Evolutionary conservation across 1,140 invertebrate genomes (phyloP).

Genomic region (Plutomurus gul): DNA sequence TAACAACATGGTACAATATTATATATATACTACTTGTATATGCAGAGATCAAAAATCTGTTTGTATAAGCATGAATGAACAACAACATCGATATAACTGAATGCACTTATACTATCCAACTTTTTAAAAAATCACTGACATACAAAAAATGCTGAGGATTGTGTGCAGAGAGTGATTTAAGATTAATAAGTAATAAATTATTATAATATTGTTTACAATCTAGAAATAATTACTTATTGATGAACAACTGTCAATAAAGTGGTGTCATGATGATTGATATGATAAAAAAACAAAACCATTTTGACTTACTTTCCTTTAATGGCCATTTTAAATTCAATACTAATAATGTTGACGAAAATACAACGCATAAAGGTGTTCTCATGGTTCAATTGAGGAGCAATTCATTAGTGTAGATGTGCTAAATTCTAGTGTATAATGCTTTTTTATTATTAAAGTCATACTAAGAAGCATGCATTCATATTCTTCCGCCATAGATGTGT

Average conservation of each 20-base stretch:
- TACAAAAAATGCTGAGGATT: constrained; percentile 34
- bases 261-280: constrained; percentile 43
- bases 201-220: constrained; percentile 33
- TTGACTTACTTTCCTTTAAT: not conserved
- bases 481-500: too few species aligned
- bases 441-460: too few species aligned
- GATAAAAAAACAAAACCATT: constrained; percentile 31
- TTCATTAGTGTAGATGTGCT: too few species aligned
- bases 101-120: not conserved
- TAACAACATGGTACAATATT: too few species aligned
- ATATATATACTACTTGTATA: not conserved
- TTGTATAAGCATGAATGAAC: not conserved
- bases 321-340: not conserved
- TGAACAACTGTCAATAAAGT: constrained; percentile 40
- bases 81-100: constrained; percentile 11
- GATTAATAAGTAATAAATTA: constrained; percentile 8
- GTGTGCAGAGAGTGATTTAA: constrained; percentile 30
- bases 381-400: not conserved
- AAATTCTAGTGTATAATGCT: too few species aligned
- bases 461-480: too few species aligned
- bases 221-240: constrained; percentile 32
- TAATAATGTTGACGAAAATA: constrained; percentile 5
- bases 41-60: constrained; percentile 3
- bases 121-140: not conserved
- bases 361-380: not conserved